Evolutionary conservation across 1,140 invertebrate species (phyloP).

Genomic region (Leptoteleia sp.): DNA sequence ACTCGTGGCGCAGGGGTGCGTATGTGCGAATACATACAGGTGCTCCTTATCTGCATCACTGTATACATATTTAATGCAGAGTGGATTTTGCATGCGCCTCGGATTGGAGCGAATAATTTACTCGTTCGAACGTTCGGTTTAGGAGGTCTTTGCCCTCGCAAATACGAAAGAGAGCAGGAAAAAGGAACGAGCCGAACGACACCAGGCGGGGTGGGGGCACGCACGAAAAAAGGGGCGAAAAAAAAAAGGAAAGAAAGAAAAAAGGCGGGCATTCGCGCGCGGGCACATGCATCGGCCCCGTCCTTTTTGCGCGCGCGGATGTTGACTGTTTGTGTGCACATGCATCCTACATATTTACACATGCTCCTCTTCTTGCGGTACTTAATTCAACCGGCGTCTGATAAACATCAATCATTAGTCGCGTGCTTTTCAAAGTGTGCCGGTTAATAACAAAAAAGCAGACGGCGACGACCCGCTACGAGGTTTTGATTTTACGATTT

Average conservation of each 20-base stretch:
- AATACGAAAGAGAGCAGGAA: constrained; percentile 24
- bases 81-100: constrained; percentile 71
- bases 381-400: constrained; percentile 58
- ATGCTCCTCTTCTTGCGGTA: constrained; percentile 45
- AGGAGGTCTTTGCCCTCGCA: constrained; percentile 67
- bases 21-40: constrained; percentile 68
- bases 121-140: constrained; percentile 64
- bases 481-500: constrained; percentile 56
- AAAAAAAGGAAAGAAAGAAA: constrained; percentile 1
- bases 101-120: constrained; percentile 72
- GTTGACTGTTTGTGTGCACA: constrained; percentile 33
- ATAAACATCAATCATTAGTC: constrained; percentile 66
- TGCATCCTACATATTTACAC: constrained; percentile 49
- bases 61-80: constrained; percentile 72
- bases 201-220: constrained; percentile 4
- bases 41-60: constrained; percentile 72
- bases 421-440: constrained; percentile 53
- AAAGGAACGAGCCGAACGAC: constrained; percentile 4
- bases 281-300: constrained; percentile 13
- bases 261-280: constrained; percentile 7
- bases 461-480: constrained; percentile 28
- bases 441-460: constrained; percentile 54
- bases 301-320: constrained; percentile 2
- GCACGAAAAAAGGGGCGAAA: background rate
- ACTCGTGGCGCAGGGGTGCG: constrained; percentile 57